A percentile compares a stretch with the other conserved stretches of the same genome.
Conservation (phyloP, 2,113 vertebrate genomes). For the Motacilla tschutschensis region DNA sequence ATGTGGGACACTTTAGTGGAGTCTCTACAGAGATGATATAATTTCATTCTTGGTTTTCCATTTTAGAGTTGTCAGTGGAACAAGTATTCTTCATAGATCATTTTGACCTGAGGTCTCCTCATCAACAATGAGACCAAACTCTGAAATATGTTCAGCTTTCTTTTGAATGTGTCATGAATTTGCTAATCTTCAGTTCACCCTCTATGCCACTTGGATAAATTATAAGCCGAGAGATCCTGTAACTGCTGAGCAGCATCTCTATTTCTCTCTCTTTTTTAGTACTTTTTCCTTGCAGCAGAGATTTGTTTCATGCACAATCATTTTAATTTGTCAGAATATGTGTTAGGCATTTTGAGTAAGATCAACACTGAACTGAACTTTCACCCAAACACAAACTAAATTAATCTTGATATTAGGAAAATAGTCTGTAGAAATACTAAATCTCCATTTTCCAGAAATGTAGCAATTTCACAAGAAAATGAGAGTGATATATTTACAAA, state of each 20-base stretch:
- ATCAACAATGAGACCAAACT: background rate
- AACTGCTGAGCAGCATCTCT: background rate
- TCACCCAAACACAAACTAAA: background rate
- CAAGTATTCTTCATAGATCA: background rate
- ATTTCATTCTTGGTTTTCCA: conserved; percentile 32
- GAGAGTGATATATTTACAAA: background rate
- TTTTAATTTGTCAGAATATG: conserved; percentile 13
- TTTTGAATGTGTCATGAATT: conserved; percentile 9
- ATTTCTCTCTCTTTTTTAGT: background rate
- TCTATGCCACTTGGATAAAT: background rate
- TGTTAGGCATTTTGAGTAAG: conserved; percentile 10
- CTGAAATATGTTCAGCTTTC: conserved; percentile 4
- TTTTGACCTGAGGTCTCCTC: conserved; percentile 1
- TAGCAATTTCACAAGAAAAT: background rate
- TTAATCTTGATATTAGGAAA: background rate
- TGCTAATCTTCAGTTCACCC: conserved; percentile 22
- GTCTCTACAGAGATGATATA: conserved; percentile 5
- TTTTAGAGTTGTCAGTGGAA: conserved; percentile 16
- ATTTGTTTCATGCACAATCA: conserved; percentile 11
- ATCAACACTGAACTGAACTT: conserved; percentile 15
- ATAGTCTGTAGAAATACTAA: background rate
- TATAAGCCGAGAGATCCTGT: conserved; percentile 10
- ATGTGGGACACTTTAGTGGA: background rate
- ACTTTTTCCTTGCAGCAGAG: conserved; percentile 5
- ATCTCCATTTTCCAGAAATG: background rate